phyloP scores from a whole-genome alignment of 2,888 invertebrate genomes.

The Nipponacmea schrenckii region DNA sequence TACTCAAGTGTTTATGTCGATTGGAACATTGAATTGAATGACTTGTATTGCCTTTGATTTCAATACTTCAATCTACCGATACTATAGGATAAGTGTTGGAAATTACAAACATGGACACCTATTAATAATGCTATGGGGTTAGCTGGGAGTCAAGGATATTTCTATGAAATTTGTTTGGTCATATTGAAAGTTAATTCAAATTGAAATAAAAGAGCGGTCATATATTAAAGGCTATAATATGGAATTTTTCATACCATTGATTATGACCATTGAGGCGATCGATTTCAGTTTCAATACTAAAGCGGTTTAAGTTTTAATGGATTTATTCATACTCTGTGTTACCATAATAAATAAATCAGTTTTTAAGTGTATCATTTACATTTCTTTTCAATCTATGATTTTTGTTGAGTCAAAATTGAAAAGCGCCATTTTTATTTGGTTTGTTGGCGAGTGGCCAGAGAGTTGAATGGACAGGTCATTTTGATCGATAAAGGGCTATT shows the following conservation, averaged over 20 bases:
- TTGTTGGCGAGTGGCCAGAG: slow-evolving; percentile 10
- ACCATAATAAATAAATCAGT: slow-evolving; percentile 1
- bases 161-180: neutral
- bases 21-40: slow-evolving; percentile 8
- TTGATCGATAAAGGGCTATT: slow-evolving; percentile 27
- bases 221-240: no score
- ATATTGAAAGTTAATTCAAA: slow-evolving; percentile 2
- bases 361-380: slow-evolving; percentile 17
- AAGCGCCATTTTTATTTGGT: neutral
- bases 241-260: slow-evolving; percentile 9
- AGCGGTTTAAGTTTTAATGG: slow-evolving; percentile 12
- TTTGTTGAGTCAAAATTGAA: slow-evolving; percentile 10
- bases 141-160: neutral
- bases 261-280: slow-evolving; percentile 14
- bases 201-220: neutral
- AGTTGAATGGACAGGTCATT: slow-evolving; percentile 20
- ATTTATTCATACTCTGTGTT: neutral
- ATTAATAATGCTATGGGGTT: neutral
- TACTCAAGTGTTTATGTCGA: slow-evolving; percentile 16
- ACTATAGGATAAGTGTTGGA: neutral
- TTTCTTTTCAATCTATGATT: slow-evolving; percentile 16
- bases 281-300: slow-evolving; percentile 19
- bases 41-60: slow-evolving; percentile 3
- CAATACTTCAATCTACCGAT: neutral
- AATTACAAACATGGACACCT: slow-evolving; percentile 1